A percentile compares a stretch with the other conserved stretches of the same genome.
These are phyloP conservation scores for Hoplodrina blanda DNA, from an alignment of 2,888 invertebrate species.

Conservation along the genomic window DNA sequence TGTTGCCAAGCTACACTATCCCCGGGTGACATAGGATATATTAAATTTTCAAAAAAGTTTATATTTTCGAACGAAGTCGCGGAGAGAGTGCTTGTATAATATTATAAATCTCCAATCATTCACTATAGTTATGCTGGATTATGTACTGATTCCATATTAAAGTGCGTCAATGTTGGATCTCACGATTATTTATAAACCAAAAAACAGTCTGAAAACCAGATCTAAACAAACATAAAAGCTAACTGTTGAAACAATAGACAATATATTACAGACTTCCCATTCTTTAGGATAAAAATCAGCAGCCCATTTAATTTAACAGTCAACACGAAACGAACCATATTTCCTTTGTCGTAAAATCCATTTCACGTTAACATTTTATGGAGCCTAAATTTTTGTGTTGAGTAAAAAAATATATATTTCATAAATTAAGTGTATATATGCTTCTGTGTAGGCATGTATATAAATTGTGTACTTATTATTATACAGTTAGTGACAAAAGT, in stretches of 20 bases:
- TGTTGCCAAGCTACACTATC: too few relatives aligned
- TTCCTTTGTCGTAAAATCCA: slow-evolving; percentile 31
- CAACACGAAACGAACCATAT: slow-evolving; percentile 49
- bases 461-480: slow-evolving; percentile 8
- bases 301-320: slow-evolving; percentile 45
- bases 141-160: too few relatives aligned
- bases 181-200: background rate
- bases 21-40: too few relatives aligned
- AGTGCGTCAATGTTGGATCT: too few relatives aligned
- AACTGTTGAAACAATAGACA: slow-evolving; percentile 52
- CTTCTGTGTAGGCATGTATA: background rate
- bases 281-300: slow-evolving; percentile 44
- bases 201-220: slow-evolving; percentile 25
- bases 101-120: too few relatives aligned
- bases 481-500: background rate
- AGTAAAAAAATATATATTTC: slow-evolving; percentile 42
- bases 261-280: slow-evolving; percentile 51
- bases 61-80: too few relatives aligned
- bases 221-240: slow-evolving; percentile 47
- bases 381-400: slow-evolving; percentile 22
- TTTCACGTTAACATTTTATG: slow-evolving; percentile 39
- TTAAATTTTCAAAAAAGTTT: too few relatives aligned
- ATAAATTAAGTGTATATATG: slow-evolving; percentile 42
- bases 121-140: too few relatives aligned
- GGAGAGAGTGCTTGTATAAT: too few relatives aligned